phyloP scores from a whole-genome alignment of 2,797 vertebrate species.

The Taenioides sp. region DNA sequence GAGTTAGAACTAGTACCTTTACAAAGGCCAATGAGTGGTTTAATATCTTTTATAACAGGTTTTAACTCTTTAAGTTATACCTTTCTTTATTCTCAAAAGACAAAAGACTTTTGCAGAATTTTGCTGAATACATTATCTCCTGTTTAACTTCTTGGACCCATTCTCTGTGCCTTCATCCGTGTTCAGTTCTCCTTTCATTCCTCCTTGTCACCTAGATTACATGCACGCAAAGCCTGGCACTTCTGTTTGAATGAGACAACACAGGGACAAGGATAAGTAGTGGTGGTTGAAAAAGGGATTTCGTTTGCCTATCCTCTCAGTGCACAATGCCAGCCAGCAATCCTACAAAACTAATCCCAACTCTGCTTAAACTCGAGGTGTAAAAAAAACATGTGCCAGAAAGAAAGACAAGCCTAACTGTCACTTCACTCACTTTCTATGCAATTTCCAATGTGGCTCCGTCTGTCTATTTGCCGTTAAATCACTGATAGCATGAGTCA shows the following conservation, averaged over 20 bases:
- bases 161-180: constrained; percentile 63
- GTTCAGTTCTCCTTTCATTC: constrained; percentile 68
- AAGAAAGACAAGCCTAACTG: constrained; percentile 41
- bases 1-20: constrained; percentile 1
- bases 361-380: constrained; percentile 69
- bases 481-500: constrained; percentile 70
- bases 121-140: constrained; percentile 2
- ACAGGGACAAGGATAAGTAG: constrained; percentile 76
- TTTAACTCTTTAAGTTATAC: not conserved
- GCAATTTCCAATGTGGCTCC: constrained; percentile 19
- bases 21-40: constrained; percentile 15
- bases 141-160: constrained; percentile 42
- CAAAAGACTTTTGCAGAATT: not conserved
- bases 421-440: constrained; percentile 33
- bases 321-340: constrained; percentile 77
- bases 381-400: constrained; percentile 44
- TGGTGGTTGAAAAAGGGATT: constrained; percentile 80
- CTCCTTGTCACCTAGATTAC: constrained; percentile 78
- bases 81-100: not conserved
- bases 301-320: constrained; percentile 73
- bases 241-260: constrained; percentile 75
- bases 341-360: constrained; percentile 79
- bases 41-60: not conserved
- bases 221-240: constrained; percentile 73
- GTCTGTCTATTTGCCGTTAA: constrained; percentile 54